Base-by-base conservation (phyloP, 2,888 invertebrate genomes). In the Heliconius erato region DNA sequence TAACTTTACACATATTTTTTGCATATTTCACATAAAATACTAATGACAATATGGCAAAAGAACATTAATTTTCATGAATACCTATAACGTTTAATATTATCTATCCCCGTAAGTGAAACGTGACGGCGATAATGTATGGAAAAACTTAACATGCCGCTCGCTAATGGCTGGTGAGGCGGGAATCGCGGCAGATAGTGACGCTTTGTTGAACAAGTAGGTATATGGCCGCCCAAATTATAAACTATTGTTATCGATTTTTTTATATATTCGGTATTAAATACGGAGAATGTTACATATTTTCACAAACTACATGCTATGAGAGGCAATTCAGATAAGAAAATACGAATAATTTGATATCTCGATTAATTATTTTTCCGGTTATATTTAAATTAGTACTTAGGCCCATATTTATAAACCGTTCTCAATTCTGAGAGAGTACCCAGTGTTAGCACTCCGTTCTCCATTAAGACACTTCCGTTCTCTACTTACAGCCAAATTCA, bases 51-150 rank as follows among this genome's bases (percentile, higher is more conserved):
- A 16, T 40, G n/a, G 59, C 59, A 6, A 19, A 71, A 76, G 54
- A 23, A 74, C 23, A 65, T 44, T 26, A 40, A 69, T 28, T n/a
- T 26, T 35, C 32, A 44, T 67, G 32, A 40, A 80, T 65, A 76
- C 68, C 35, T 68, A 74, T 68, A 40, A 86, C 82, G 86, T 82
- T 84, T 83, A 84, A 83, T 79, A 85, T 87, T 91, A 91, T 91
- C 91, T 90, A 89, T 86, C 86, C 71, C 88, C 85, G 87, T 88
- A 87, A 89, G 85, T 88, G 84, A 87, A 87, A 86, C 90, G 90
- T 91, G 90, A 91, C 89, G 87, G 82, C 59, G 89, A 89, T 89
- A 90, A 85, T 84, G 79, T 85, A 86, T 86, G 84, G 78, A 87
- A 86, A 89, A 83, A 84, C 59, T 6, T 79, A 85, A 86, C 78